phyloP scores from a whole-genome alignment of 2,113 vertebrate genomes.

The Ammodytes marinus region DNA sequence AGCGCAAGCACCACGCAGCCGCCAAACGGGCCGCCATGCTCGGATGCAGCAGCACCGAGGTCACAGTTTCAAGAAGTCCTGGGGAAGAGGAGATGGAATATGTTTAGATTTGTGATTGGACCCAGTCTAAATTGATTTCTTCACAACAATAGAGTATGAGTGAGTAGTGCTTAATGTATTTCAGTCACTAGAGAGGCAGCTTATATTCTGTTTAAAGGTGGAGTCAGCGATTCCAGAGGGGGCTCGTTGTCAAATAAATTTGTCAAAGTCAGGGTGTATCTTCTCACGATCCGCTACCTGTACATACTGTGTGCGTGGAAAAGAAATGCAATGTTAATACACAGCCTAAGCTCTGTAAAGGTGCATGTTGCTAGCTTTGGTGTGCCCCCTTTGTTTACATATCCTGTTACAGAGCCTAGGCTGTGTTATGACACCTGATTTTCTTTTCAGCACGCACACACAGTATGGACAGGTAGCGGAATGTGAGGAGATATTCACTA shows the following conservation, averaged over 20 bases:
- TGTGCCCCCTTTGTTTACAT: no score
- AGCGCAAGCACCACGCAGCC: slow-evolving; percentile 96
- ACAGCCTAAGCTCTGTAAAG: background rate
- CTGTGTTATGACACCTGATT: no score
- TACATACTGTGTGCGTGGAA: no score
- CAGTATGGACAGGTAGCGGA: no score
- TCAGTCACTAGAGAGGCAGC: background rate
- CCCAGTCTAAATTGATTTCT: background rate
- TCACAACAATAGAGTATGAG: background rate
- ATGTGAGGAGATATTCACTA: no score
- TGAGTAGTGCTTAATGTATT: background rate
- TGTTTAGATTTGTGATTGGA: background rate
- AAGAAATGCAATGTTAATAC: background rate
- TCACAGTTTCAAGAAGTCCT: slow-evolving; percentile 96
- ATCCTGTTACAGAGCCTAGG: no score
- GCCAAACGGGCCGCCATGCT: slow-evolving; percentile 98
- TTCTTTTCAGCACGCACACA: no score
- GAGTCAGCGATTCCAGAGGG: no score
- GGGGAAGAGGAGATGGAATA: slow-evolving; percentile 8
- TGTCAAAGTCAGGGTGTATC: no score
- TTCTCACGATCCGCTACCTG: no score
- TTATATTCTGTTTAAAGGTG: background rate
- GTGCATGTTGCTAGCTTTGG: no score
- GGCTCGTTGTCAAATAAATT: no score
- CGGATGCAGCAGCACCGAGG: slow-evolving; percentile 96